These are phyloP conservation scores for Drosophila mimica DNA, from an alignment of 2,888 invertebrate genomes.

Conservation along the genomic window DNA sequence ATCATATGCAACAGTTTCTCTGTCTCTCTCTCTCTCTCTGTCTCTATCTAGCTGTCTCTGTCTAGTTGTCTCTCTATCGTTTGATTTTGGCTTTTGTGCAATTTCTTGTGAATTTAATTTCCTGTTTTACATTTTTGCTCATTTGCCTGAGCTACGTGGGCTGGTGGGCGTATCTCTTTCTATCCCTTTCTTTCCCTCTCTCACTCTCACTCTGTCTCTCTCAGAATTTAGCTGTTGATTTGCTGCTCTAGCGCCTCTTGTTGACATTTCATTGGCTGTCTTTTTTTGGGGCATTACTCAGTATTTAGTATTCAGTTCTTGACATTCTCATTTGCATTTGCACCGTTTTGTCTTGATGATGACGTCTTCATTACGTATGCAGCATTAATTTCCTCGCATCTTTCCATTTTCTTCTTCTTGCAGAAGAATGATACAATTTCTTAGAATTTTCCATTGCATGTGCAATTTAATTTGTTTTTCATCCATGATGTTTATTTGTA, in stretches of 20 bases:
- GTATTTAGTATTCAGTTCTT: slow-evolving; percentile 51
- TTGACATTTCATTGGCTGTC: slow-evolving; percentile 57
- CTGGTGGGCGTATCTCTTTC: slow-evolving; percentile 2
- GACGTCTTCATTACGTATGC: slow-evolving; percentile 59
- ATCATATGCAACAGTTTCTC: slow-evolving; percentile 52
- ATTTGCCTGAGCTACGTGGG: slow-evolving; percentile 26
- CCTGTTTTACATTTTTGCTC: slow-evolving; percentile 65
- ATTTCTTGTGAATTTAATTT: slow-evolving; percentile 76
- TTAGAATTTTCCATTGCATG: slow-evolving; percentile 15
- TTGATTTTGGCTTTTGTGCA: slow-evolving; percentile 51
- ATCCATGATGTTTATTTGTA: slow-evolving; percentile 3
- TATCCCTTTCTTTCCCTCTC: slow-evolving; percentile 1
- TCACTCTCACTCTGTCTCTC: slow-evolving; percentile 2
- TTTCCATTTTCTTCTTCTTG: slow-evolving; percentile 31
- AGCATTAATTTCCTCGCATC: slow-evolving; percentile 67
- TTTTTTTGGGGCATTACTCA: slow-evolving; percentile 42
- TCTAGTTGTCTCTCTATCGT: neutral
- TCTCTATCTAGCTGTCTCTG: neutral
- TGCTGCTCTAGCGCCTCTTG: slow-evolving; percentile 33
- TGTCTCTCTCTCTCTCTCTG: neutral
- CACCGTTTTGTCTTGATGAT: slow-evolving; percentile 22
- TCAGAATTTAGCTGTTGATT: slow-evolving; percentile 15
- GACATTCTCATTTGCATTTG: slow-evolving; percentile 46
- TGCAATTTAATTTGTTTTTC: slow-evolving; percentile 61
- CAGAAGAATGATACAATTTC: neutral